A percentile compares a stretch with the other conserved stretches of the same genome.
Conservation (phyloP, 2,797 vertebrate genomes). For the Sebastes variabilis region DNA sequence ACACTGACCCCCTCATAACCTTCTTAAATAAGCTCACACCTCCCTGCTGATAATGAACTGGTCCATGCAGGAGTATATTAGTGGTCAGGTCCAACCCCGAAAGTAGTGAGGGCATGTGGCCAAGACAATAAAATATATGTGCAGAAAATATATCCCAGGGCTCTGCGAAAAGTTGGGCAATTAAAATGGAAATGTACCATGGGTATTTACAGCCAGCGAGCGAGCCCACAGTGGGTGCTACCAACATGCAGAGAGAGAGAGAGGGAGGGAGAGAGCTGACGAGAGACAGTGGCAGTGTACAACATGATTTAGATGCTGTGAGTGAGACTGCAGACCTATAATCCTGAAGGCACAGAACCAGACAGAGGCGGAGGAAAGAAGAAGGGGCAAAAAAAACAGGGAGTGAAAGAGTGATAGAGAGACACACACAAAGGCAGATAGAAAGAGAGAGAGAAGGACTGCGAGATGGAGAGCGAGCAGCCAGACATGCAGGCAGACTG, state of each 20-base stretch:
- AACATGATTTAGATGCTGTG: constrained; percentile 76
- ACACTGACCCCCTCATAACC: constrained; percentile 73
- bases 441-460: constrained; percentile 30
- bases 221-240: constrained; percentile 58
- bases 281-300: constrained; percentile 63
- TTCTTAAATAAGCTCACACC: constrained; percentile 69
- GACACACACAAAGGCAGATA: constrained; percentile 38
- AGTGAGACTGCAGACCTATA: constrained; percentile 73
- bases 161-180: constrained; percentile 60
- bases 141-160: constrained; percentile 68
- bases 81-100: constrained; percentile 51
- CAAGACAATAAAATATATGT: constrained; percentile 75
- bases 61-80: constrained; percentile 68
- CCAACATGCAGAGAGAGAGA: constrained; percentile 35
- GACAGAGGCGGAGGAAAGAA: constrained; percentile 46
- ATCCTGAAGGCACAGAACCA: constrained; percentile 64
- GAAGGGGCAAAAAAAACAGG: constrained; percentile 53
- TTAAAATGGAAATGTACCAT: constrained; percentile 75
- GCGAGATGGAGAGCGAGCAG: constrained; percentile 58
- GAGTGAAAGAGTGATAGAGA: constrained; percentile 46
- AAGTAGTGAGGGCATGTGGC: constrained; percentile 50
- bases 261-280: constrained; percentile 35
- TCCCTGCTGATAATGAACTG: constrained; percentile 72
- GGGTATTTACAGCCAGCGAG: constrained; percentile 62
- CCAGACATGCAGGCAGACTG: constrained; percentile 81